Evolutionary conservation across 2,888 invertebrate genomes (phyloP).

Genomic region (Acronicta leporina): DNA sequence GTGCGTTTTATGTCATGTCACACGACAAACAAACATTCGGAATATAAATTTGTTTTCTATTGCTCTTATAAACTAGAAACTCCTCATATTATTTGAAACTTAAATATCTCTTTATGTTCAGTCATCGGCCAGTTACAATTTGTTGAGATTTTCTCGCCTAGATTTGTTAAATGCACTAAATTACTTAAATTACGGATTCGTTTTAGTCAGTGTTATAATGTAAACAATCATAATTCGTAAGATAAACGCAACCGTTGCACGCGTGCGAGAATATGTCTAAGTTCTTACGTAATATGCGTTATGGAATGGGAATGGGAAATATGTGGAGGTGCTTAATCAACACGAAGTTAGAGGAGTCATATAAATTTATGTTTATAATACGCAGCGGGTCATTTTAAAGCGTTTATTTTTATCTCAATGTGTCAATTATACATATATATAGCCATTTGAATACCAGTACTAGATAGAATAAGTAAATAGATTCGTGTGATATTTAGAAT

Average conservation of each 20-base stretch:
- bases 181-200: conserved; percentile 17
- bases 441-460: conserved; percentile 28
- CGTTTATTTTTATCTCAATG: conserved; percentile 32
- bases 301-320: conserved; percentile 17
- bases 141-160: not conserved
- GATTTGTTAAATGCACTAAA: conserved; percentile 1
- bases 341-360: conserved; percentile 19
- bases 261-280: conserved; percentile 1
- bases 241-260: conserved; percentile 2
- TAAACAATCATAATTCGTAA: conserved; percentile 15
- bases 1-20: too few relatives aligned
- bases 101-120: too few relatives aligned
- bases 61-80: too few relatives aligned
- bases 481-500: conserved; percentile 23
- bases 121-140: too few relatives aligned
- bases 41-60: too few relatives aligned
- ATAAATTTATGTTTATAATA: conserved; percentile 33
- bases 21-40: too few relatives aligned
- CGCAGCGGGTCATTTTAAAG: conserved; percentile 28
- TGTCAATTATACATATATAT: conserved; percentile 25
- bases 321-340: conserved; percentile 12
- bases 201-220: conserved; percentile 24
- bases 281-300: conserved; percentile 11
- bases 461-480: conserved; percentile 23
- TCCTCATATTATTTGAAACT: too few relatives aligned